phyloP scores from a whole-genome alignment of 2,797 vertebrate genomes.

The Hydrocynus forskahlii region DNA sequence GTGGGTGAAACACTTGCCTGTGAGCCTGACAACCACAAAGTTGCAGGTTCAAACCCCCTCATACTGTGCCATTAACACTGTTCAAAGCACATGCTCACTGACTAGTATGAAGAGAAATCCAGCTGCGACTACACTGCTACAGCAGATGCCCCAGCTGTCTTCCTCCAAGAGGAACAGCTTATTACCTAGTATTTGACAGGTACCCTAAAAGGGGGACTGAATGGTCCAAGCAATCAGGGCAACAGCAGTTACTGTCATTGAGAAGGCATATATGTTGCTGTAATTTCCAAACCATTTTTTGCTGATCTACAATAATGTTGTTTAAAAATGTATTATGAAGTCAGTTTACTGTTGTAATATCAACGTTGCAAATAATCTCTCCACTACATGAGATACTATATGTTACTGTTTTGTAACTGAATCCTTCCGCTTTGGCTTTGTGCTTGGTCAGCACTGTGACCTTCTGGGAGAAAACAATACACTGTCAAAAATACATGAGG shows the following conservation, averaged over 20 bases:
- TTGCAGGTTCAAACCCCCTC: too few species aligned
- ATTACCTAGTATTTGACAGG: background rate
- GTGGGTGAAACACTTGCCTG: too few species aligned
- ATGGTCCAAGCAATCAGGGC: background rate
- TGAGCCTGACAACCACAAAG: too few species aligned
- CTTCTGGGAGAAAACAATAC: background rate
- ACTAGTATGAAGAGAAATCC: background rate
- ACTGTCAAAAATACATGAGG: background rate
- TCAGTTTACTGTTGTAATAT: background rate
- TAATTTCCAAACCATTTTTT: background rate
- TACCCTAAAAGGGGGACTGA: background rate
- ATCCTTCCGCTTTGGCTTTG: too few species aligned
- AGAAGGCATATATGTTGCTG: background rate
- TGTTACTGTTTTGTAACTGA: background rate
- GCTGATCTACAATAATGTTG: background rate
- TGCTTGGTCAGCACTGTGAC: slow-evolving; percentile 11
- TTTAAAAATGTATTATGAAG: slow-evolving; percentile 9
- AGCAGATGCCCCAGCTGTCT: slow-evolving; percentile 3
- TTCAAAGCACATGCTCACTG: background rate
- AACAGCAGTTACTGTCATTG: background rate
- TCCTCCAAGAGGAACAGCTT: background rate
- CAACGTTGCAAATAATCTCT: background rate
- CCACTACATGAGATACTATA: background rate
- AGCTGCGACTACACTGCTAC: background rate
- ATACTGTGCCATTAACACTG: background rate